Evolutionary conservation across 2,113 vertebrate species (phyloP), one percentile per base, ranked within the genome.

Genomic region (Pungitius pungitius): DNA sequence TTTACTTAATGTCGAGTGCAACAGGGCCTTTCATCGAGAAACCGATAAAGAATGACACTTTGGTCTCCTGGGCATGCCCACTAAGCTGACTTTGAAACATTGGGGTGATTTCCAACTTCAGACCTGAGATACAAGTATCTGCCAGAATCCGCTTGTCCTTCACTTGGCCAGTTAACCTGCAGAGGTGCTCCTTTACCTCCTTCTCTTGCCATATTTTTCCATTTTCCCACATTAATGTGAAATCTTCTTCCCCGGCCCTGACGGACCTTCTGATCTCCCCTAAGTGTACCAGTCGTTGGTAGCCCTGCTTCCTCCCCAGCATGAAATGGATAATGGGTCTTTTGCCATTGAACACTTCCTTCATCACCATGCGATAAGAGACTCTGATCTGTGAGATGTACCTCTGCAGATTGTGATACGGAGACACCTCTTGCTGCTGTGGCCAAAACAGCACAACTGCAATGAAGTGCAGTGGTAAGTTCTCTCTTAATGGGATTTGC

Each of bases 21-120:
- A 92, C 7, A 33, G 92, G 93, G 9, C 90, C 92, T 61, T 78
- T 89, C 72, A 93, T 85, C 0, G 93, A 81, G 77, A 93, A 93
- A 30, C 93, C 93, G 0, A 87, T 26, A 24, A 88, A 90, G 83
- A 92, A 93, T 5, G 89, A 87, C n/a, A 92, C 91, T 27, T 27
- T 4, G 0, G 71, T 80, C 0, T 70, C 78, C 1, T 45, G n/a
- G 3, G 12, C 9, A 0, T 42, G 3, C 0, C 80, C 81, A 64
- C 69, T 47, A 12, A 92, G 73, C 74, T 92, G 82, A 43, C 85
- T 85, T 78, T 18, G 80, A 74, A 84, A 90, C 76, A 87, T 57
- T 57, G 92, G 90, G 39, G 8, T 6, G 1, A 93, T 80, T 72
- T 85, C 55, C 0, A 93, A 40, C 52, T 75, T 89, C 7, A 87